Evolutionary conservation across 2,797 vertebrate species (phyloP), one percentile per base, ranked within the genome.

Genomic region (Diglossa cyanea): DNA sequence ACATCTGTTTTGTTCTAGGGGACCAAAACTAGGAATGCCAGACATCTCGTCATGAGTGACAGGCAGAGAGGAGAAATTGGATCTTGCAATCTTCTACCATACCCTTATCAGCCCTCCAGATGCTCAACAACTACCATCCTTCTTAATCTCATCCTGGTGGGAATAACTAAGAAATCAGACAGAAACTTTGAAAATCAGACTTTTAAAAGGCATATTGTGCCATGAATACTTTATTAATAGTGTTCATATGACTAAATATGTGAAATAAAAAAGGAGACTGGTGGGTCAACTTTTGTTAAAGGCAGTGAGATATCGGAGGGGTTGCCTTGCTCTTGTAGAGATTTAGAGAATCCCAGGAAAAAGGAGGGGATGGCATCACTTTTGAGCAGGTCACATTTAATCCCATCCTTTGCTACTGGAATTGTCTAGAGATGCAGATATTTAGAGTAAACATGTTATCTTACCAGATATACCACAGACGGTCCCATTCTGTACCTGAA

Each of bases 381-480:
- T n/a, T 57, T 61, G 31, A 78, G 19, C 3, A 8, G 6, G 42
- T 62, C 70, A 70, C 35, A 42, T 80, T 75, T 48, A 86, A 70
- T 45, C n/a, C 55, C 61, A 73, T 9, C 57, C 21, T 84, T 85
- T 71, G 53, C 50, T 87, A n/a, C 44, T 67, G n/a, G 39, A 88
- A 77, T 61, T 68, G 40, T 65, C 47, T 61, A 23, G 57, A 65
- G 26, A 65, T 75, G 44, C 31, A 74, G 39, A 24, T 74, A 80
- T 57, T 81, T 61, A 53, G 44, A 58, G 8, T 44, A 90, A 92
- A 55, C 33, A 25, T 33, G 40, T 40, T 61, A 10, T 91, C 98
- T 97, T 98, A 98, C 98, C 98, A 98, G 91, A 98, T 98, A 39
- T 98, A 98, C 98, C 98, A 98, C 82, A 98, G 96, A 60, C 24